Evolutionary conservation across 2,797 vertebrate genomes (phyloP).

Genomic region (Coracias cyanogaster): DNA sequence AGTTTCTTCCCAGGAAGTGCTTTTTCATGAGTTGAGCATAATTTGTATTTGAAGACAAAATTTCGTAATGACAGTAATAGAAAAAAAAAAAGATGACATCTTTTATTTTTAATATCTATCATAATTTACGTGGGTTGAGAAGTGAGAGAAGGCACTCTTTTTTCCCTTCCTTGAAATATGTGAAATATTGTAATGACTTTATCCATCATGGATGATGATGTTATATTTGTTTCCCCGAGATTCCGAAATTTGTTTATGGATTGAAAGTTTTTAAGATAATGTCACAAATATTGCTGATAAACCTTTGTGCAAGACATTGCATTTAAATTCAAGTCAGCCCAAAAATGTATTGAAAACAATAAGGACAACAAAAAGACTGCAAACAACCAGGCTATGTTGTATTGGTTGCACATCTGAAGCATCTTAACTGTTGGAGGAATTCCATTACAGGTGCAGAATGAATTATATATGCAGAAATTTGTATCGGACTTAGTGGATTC

Average conservation of each 20-base stretch:
- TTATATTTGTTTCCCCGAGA: neutral
- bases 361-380: neutral
- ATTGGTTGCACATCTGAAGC: neutral
- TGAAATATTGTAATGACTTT: neutral
- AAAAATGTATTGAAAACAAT: neutral
- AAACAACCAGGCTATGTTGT: neutral
- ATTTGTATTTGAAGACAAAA: neutral
- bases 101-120: neutral
- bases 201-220: neutral
- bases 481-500: neutral
- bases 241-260: neutral
- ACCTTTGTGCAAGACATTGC: neutral
- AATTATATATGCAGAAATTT: neutral
- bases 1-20: neutral
- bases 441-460: neutral
- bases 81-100: neutral
- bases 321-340: neutral
- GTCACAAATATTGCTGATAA: neutral
- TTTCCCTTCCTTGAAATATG: neutral
- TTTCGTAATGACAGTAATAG: neutral
- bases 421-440: neutral
- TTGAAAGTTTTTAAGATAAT: neutral
- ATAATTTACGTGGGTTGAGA: neutral
- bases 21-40: neutral
- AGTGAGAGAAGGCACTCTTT: neutral